These are phyloP conservation scores for Heteromurus nitidus DNA, from an alignment of 2,888 invertebrate species.

Conservation along the genomic window DNA sequence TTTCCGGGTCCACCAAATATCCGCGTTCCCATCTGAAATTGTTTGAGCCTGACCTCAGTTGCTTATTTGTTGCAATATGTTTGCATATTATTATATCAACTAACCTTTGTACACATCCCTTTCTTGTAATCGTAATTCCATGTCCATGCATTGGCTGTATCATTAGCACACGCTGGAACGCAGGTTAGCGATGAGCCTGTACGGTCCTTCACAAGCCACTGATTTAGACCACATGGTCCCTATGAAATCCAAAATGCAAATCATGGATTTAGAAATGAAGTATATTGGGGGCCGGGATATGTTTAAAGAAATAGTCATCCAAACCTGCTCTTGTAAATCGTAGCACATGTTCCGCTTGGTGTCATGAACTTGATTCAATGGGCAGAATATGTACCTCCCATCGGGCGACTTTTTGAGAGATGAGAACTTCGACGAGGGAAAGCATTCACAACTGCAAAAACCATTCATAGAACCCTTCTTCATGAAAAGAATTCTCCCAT, in stretches of 20 bases:
- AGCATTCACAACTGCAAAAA: conserved; percentile 5
- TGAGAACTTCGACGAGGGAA: neutral
- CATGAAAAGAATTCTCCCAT: neutral
- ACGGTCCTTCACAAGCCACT: neutral
- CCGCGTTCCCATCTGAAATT: no score
- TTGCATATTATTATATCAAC: no score
- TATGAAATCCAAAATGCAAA: no score
- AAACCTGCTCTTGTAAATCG: neutral
- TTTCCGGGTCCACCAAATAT: no score
- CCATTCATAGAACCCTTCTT: neutral
- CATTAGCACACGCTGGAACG: neutral
- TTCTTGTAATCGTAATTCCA: no score
- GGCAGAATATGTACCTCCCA: conserved; percentile 3
- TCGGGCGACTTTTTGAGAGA: neutral
- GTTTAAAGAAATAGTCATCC: no score
- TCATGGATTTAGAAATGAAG: no score
- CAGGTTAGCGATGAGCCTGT: neutral
- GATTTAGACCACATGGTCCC: neutral
- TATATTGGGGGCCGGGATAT: no score
- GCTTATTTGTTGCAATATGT: no score
- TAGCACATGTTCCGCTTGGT: neutral
- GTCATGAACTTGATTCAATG: neutral
- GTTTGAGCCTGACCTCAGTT: no score
- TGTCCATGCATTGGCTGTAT: no score
- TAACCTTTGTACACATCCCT: no score